These are phyloP conservation scores for Numenius arquata DNA, from an alignment of 2,113 vertebrate genomes.

Conservation along the genomic window DNA sequence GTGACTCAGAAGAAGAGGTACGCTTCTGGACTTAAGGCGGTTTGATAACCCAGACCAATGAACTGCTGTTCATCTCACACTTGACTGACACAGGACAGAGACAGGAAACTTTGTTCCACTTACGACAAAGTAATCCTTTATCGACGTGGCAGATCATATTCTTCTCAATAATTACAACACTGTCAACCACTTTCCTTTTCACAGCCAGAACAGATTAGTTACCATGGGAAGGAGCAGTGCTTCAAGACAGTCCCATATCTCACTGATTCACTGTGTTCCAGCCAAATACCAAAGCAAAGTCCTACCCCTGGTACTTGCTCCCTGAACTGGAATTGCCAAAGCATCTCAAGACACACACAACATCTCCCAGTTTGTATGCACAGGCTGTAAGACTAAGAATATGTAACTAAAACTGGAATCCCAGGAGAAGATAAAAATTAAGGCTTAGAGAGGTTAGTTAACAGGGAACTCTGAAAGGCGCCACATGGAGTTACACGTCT, in stretches of 20 bases:
- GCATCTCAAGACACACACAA: neutral
- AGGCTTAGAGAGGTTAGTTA: neutral
- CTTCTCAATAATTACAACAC: neutral
- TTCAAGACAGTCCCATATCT: neutral
- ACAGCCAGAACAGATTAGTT: neutral
- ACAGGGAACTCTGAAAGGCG: neutral
- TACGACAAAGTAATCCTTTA: neutral
- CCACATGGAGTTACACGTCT: neutral
- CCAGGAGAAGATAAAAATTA: neutral
- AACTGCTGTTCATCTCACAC: neutral
- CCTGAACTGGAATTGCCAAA: neutral
- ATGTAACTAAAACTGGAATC: neutral
- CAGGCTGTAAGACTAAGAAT: neutral
- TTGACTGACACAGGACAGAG: neutral
- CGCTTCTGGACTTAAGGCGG: rapidly evolving
- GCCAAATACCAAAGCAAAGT: neutral
- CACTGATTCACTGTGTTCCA: neutral
- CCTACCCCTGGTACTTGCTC: neutral
- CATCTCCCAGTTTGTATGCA: neutral
- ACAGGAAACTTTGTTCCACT: neutral
- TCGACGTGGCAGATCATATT: neutral
- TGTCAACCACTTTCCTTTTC: neutral
- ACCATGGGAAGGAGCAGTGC: neutral
- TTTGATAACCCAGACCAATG: neutral
- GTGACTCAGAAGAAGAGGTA: neutral